These are phyloP conservation scores for Chaetophractus vellerosus DNA, from an alignment of 2,797 vertebrate species.

Conservation along the genomic window DNA sequence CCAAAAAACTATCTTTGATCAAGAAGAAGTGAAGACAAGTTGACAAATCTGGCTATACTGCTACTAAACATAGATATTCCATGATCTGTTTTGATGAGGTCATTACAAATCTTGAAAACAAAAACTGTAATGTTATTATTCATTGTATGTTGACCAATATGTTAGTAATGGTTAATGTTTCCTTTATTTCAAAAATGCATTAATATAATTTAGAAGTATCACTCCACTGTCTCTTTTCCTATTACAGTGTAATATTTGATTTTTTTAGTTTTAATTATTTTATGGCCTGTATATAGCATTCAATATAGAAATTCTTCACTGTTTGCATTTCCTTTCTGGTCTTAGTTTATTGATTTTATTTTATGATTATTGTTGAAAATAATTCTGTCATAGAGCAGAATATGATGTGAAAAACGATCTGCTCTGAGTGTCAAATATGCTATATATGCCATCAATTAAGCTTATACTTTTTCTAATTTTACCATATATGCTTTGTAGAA, in stretches of 20 bases:
- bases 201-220: not conserved
- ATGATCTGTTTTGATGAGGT: not conserved
- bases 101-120: not conserved
- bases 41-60: not conserved
- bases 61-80: not conserved
- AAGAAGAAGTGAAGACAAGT: not conserved
- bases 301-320: not conserved
- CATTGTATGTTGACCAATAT: not conserved
- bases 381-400: not conserved
- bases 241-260: not conserved
- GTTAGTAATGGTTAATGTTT: not conserved
- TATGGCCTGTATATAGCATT: not conserved
- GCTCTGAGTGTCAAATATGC: not conserved
- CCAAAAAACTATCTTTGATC: not conserved
- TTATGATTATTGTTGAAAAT: conserved; percentile 11
- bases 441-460: not conserved
- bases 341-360: not conserved
- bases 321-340: not conserved
- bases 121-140: not conserved
- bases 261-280: not conserved
- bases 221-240: not conserved
- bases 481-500: not conserved
- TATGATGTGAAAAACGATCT: not conserved
- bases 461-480: not conserved
- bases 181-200: not conserved